Evolutionary conservation across 1,140 invertebrate genomes (phyloP), one percentile per base, ranked within the genome.

Genomic region (Delia radicum): DNA sequence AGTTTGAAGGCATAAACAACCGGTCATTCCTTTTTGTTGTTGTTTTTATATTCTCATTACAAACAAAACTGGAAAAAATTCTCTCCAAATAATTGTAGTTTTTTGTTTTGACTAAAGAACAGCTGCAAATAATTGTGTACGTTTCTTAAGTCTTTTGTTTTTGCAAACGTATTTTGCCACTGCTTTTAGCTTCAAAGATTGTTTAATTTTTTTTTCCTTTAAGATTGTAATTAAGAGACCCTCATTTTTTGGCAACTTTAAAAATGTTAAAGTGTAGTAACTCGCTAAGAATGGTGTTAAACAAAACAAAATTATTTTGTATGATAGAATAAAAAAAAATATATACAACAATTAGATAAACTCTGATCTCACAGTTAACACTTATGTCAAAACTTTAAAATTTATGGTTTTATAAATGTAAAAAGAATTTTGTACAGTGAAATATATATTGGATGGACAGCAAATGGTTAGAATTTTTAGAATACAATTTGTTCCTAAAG

Each of bases 161-260:
- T 55, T n/a, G 10, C 48, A 7, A 10, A 55, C 18, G 24, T 55
- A 4, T 55, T 33, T 55, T 55, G 48, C 48, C 48, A 55, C 48
- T 55, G 48, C 21, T 55, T 55, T 55, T 55, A 8, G n/a, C 21
- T 55, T 18, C 24, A 21, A 55, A 55, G 48, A 55, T 55, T 55
- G 18, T 18, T 48, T 48, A 18, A 3, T 48, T 15, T 55, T 55
- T 18, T 21, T 55, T 18, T 55, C n/a, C n/a, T 55, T 21, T 55
- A n/a, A n/a, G 48, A n/a, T 24, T 69, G 29, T 69, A 37, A 69
- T 69, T 69, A 69, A 33, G 29, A 69, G 21, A 69, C 65, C 29
- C 65, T 69, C 29, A 69, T 21, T 69, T 69, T 69, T 69, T 18
- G 65, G 18, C 48, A 21, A 55, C 48, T 24, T 55, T 24, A 7